Base-by-base conservation (phyloP, 2,888 invertebrate genomes). In the Rambutsinella grinnellia region DNA sequence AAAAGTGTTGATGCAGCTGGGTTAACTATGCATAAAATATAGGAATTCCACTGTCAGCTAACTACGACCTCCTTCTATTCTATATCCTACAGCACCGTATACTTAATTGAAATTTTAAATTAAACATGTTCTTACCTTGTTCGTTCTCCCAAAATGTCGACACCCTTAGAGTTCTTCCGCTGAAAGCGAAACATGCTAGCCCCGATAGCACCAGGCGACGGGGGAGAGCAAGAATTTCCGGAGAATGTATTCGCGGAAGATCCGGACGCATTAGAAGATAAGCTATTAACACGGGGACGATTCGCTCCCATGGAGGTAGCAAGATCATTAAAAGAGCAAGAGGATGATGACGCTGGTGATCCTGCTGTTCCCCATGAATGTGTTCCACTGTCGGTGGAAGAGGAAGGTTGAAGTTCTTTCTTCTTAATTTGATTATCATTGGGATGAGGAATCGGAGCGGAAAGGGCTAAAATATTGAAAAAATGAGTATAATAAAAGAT, bases 291-390 rank as follows among this genome's bases (percentile, higher is more conserved):
- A 27, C 87, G 85, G 17, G 84, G 80, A 60, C 85, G 82, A 27
- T 76, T 70, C 66, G 75, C 46, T 27, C 62, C 63, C 58, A 63
- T 51, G 17, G 74, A 66, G 15, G 58, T 63, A 10, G 62, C 46
- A 19, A 65, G 54, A 62, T 92, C 93, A 84, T 93, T 93, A 26
- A 92, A 91, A n/a, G 92, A 92, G 1, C 92, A 92, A 0, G 89
- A 90, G 44, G 94, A 94, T 74, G 94, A 93, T 3, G 94, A 94
- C 77, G 78, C 82, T 8, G 93, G 93, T 49, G 94, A 94, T 27
- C 92, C 94, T 77, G 63, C 46, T 10, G 24, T 17, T 49, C 63
- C 57, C 71, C 71, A 71, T n/a, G 70, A 70, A 17, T 62, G 54
- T 23, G 26, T 65, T 36, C 71, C 71, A 57, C 71, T 71, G 17